These are phyloP conservation scores for Phengaris arion DNA, from an alignment of 2,888 invertebrate genomes.

Conservation along the genomic window DNA sequence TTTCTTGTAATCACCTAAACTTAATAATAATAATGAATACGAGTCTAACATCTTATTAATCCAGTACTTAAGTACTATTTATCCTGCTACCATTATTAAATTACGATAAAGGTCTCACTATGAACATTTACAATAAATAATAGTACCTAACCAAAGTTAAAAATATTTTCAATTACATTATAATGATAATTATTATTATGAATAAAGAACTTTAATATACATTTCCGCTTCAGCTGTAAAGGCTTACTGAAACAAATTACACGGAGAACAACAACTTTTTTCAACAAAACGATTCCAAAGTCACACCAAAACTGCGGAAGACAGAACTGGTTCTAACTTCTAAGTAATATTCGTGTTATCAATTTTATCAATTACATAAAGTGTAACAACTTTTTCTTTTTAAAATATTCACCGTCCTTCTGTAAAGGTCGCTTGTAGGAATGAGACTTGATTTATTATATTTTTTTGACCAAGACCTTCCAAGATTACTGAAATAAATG, in stretches of 20 bases:
- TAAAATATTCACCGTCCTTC: conserved; percentile 9
- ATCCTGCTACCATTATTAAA: not conserved
- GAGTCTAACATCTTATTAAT: not conserved
- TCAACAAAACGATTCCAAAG: not conserved
- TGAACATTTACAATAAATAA: not conserved
- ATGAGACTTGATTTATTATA: not conserved
- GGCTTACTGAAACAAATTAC: not conserved
- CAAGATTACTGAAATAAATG: not conserved
- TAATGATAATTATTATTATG: too few species aligned
- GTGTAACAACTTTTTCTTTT: conserved; percentile 6
- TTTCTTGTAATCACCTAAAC: too few species aligned
- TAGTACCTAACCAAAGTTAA: not conserved
- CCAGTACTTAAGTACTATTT: not conserved
- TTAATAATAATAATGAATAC: not conserved
- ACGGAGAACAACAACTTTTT: not conserved
- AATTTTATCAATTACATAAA: conserved; percentile 6
- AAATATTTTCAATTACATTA: too few species aligned
- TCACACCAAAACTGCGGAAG: conserved; percentile 13
- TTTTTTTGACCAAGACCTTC: not conserved
- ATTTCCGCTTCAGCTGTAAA: not conserved
- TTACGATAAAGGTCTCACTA: not conserved
- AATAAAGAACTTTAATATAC: too few species aligned
- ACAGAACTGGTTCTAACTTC: conserved; percentile 10
- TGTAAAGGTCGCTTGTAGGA: not conserved
- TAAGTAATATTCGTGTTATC: not conserved